Evolutionary conservation across 1,140 invertebrate genomes (phyloP), one percentile per base, ranked within the genome.

Genomic region (Drosophila obscura): DNA sequence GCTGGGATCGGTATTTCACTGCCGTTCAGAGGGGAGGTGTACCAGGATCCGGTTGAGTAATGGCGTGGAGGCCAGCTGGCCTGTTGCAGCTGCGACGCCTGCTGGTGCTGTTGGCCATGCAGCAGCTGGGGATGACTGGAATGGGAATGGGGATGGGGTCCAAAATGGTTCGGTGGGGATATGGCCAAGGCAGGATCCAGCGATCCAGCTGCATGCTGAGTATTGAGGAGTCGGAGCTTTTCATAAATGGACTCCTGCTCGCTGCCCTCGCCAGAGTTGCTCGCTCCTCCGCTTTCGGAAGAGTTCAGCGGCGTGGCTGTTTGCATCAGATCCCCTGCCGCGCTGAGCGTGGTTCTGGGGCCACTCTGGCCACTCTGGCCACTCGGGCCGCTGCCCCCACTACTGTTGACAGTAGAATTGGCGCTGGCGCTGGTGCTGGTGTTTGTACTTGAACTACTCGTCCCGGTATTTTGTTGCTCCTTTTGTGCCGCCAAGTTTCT

Each of bases 401-500:
- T 55, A 45, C 19, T 53, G 19, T 45, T 83, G 50, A 50, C 57
- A 44, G 26, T 15, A 5, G 61, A 43, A n/a, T 45, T 77, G 46
- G 44, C 8, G 26, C 39, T 77, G 46, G 44, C 8, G 26, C 39
- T 61, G 39, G 64, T 22, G 26, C 19, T 58, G 4, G 59, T 24
- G 22, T 39, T 43, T 6, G 55, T 39, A 5, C 26, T 55, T 22
- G 55, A 41, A 45, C 13, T 51, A 15, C 51, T 75, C 6, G 60
- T 7, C 57, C 57, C 82, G 11, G 52, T 6, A 28, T 49, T 76
- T 61, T 94, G 94, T 77, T 96, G 95, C 85, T 97, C 96, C 80
- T 97, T 98, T 91, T 98, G 97, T 5, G 97, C 96, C 0, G 97
- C 96, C 58, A 99, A 93, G 92, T 99, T 99, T 45, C 98, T 94